These are phyloP conservation scores for Amphiprion ocellaris DNA, from an alignment of 2,113 vertebrate species.

Conservation along the genomic window DNA sequence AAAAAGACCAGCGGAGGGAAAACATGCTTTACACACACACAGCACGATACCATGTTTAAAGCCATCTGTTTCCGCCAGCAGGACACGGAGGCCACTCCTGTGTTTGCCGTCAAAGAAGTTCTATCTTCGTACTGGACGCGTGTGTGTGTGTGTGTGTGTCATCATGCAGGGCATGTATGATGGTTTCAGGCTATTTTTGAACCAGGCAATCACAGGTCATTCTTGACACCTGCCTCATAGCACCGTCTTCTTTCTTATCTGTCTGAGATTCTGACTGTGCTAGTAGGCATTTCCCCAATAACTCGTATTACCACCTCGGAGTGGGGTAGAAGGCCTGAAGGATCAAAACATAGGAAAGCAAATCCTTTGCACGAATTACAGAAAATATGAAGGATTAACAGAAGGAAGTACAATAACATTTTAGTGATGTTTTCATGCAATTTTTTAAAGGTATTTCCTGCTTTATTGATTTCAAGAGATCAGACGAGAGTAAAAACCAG, in stretches of 20 bases:
- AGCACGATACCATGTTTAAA: constrained; percentile 49
- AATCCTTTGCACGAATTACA: not conserved
- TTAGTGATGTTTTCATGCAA: not conserved
- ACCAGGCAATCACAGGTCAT: constrained; percentile 41
- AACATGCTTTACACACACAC: constrained; percentile 43
- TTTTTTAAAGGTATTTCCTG: not conserved
- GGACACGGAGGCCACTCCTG: constrained; percentile 29
- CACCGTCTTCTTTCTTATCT: constrained; percentile 35
- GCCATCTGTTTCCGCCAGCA: constrained; percentile 68
- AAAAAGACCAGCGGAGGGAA: constrained; percentile 38
- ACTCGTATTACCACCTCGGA: constrained; percentile 31
- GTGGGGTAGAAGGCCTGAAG: constrained; percentile 1
- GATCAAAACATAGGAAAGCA: not conserved
- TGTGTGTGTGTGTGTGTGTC: constrained; percentile 1
- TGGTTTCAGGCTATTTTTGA: constrained; percentile 48
- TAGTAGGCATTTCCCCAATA: constrained; percentile 38
- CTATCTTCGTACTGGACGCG: constrained; percentile 29
- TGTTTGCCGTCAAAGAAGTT: constrained; percentile 46
- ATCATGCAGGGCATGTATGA: not conserved
- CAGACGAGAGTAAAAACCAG: not conserved
- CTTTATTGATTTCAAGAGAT: not conserved
- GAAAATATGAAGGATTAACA: not conserved
- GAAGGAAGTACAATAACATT: not conserved
- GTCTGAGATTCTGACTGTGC: constrained; percentile 22
- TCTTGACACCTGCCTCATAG: constrained; percentile 37